Evolutionary conservation across 2,888 invertebrate genomes (phyloP).

Genomic region (Abrostola tripartita): DNA sequence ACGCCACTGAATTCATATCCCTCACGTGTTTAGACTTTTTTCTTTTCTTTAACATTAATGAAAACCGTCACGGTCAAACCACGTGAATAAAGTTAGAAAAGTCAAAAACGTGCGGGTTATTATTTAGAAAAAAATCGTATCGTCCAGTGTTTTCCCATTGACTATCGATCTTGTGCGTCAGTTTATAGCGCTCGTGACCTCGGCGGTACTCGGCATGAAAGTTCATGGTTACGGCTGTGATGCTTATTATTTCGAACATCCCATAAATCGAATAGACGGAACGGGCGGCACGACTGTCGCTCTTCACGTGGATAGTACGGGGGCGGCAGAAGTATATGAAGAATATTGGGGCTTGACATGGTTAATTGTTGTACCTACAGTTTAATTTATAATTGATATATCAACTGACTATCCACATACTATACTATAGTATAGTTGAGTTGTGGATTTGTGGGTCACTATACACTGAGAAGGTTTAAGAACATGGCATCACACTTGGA

Average conservation of each 20-base stretch:
- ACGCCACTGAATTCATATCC: too few relatives aligned
- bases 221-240: slow-evolving; percentile 48
- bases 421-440: too few relatives aligned
- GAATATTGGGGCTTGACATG: too few relatives aligned
- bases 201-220: slow-evolving; percentile 42
- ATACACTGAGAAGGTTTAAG: too few relatives aligned
- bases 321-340: not conserved
- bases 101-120: not conserved
- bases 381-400: too few relatives aligned
- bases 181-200: slow-evolving; percentile 54
- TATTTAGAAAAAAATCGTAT: slow-evolving; percentile 12
- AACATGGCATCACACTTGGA: too few relatives aligned
- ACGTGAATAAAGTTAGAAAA: too few relatives aligned
- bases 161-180: slow-evolving; percentile 35
- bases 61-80: not conserved
- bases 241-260: slow-evolving; percentile 38
- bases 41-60: too few relatives aligned
- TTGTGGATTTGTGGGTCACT: too few relatives aligned
- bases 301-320: slow-evolving; percentile 3
- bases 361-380: too few relatives aligned
- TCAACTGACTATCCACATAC: too few relatives aligned
- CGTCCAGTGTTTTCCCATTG: slow-evolving; percentile 26
- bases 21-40: too few relatives aligned
- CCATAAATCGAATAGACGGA: slow-evolving; percentile 30
- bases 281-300: not conserved